Base-by-base conservation (phyloP, 2,888 invertebrate genomes). In the Epicampocera succincta region DNA sequence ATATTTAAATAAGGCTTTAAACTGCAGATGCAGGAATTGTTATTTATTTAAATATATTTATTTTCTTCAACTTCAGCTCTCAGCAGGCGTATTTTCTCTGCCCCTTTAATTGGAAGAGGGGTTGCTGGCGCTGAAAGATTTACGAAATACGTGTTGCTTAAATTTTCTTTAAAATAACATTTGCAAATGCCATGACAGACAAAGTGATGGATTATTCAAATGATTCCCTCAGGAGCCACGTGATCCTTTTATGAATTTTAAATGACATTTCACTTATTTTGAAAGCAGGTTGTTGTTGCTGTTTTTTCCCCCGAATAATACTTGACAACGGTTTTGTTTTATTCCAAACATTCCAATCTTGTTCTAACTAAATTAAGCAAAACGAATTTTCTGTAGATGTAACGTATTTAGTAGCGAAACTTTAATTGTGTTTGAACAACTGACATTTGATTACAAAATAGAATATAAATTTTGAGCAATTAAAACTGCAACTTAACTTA, bases 1-100 rank as follows among this genome's bases (percentile, higher is more conserved):
- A n/a, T 52, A 56, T 74, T 48, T 65, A 74, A 65, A 65, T 65
- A 38, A 40, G 44, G 17, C 48, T 25, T 74, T 38, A 58, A 65
- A 52, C 60, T 48, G 21, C 38, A 48, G 40, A 40, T 25, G 42
- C 60, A 50, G 48, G 50, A 33, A 25, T 12, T 63, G 12, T 58
- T 58, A 46, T 44, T 38, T 48, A 38, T 21, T 5, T 33, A 56
- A 56, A 48, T 33, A 29, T 25, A 15, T 42, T 5, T n/a, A 13
- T 17, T n/a, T 33, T 52, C 5, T 25, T 25, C 25, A 25, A 25
- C 25, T 25, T 25, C 2, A 25, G 5, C 5, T 5, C 2, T 5
- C 2, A 25, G 5, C 25, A 25, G 2, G 25, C 25, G 5, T 25
- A 2, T 5, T 5, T 3, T 25, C 25, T 5, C 25, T 25, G 2